These are phyloP conservation scores for Neogale vison DNA, from an alignment of 2,113 vertebrate species.

Conservation along the genomic window DNA sequence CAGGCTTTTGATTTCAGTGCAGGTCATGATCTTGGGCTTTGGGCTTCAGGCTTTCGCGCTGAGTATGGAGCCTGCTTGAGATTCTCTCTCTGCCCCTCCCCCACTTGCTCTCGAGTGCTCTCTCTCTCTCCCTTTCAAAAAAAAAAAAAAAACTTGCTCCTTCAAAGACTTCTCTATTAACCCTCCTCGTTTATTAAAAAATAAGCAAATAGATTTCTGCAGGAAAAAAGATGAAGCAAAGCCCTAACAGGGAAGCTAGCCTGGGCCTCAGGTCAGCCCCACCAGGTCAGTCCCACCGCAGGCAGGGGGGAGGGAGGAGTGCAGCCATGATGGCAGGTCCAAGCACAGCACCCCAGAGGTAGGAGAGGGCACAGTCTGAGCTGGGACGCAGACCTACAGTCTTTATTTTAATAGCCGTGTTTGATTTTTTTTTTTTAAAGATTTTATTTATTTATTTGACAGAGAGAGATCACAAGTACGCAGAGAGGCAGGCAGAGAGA, in stretches of 20 bases:
- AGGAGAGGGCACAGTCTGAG: not conserved
- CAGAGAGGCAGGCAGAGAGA: too few relatives aligned
- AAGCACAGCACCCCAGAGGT: not conserved
- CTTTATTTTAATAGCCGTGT: not conserved
- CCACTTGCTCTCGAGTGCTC: not conserved
- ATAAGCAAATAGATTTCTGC: not conserved
- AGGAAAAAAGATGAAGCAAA: not conserved
- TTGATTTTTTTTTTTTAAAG: too few relatives aligned
- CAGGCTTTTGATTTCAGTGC: too few relatives aligned
- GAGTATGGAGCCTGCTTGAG: not conserved
- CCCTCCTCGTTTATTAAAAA: slow-evolving; percentile 34
- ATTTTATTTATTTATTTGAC: too few relatives aligned
- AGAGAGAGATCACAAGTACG: too few relatives aligned
- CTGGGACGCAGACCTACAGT: not conserved
- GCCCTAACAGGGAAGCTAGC: too few relatives aligned
- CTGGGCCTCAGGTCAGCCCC: not conserved
- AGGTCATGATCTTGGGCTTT: too few relatives aligned
- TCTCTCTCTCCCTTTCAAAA: not conserved
- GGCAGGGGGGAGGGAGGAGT: not conserved
- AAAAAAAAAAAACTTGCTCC: not conserved
- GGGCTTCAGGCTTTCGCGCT: too few relatives aligned
- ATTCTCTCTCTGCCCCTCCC: not conserved
- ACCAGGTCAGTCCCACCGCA: not conserved
- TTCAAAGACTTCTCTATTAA: slow-evolving; percentile 3
- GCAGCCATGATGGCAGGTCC: accelerated